Base-by-base conservation (phyloP, 2,113 vertebrate genomes). In the Embiotoca jacksoni region DNA sequence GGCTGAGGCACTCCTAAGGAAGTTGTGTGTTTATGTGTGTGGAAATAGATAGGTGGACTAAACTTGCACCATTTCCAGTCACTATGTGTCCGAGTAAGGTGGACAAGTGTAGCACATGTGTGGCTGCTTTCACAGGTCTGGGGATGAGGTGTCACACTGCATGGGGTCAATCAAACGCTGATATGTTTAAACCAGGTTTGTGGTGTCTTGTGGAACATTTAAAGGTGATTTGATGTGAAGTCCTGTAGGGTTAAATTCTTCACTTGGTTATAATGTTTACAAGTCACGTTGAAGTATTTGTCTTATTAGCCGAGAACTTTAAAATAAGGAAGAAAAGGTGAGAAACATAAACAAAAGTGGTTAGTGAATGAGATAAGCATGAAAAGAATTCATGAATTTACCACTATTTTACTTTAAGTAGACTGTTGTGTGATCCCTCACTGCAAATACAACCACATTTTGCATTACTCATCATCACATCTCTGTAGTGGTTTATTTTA, bases 401-500 rank as follows among this genome's bases (percentile, higher is more conserved):
- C 78, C 59, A 6, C 6, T 3, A 23, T 69, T 75, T 74, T 2
- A 30, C 75, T 63, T 66, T 32, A 58, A 68, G 49, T 55, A 1
- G 55, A 64, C 53, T 72, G 59, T 71, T 75, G 75, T 79, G 54
- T 81, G 79, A 86, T 84, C 62, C 53, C 39, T 56, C 30, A n/a
- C 50, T 46, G 55, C 52, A 35, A 88, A 77, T 87, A 82, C 75
- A 82, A 82, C 67, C 73, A 32, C 53, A 78, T 69, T 85, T 69
- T n/a, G 44, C 57, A 60, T 88, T 86, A 91, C 79, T 93, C 87
- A 64, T 82, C 73, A 84, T 81, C 61, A 81, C 78, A 86, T 83
- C 87, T 81, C 79, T 72, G 80, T 67, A 64, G 83, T 74, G 80
- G 85, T 85, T 91, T 92, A 83, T 90, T 92, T 91, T 54, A 47